phyloP scores from a whole-genome alignment of 1,140 invertebrate species.

The Penaeus japonicus region DNA sequence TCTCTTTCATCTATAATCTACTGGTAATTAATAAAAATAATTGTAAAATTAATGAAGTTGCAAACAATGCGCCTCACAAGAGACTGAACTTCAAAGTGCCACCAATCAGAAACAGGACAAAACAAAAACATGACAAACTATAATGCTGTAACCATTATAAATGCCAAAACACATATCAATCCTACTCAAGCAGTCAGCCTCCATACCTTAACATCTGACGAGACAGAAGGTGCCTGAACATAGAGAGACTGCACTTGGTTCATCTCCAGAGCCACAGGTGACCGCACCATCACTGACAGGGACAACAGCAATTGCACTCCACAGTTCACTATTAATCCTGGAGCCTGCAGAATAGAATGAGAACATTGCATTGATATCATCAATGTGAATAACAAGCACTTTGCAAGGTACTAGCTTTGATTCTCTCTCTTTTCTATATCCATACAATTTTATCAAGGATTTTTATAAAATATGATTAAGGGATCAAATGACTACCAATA shows the following conservation, averaged over 20 bases:
- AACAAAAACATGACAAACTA: neutral
- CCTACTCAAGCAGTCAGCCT: neutral
- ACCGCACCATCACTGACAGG: slow-evolving; percentile 55
- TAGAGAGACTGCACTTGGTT: slow-evolving; percentile 56
- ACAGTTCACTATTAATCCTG: slow-evolving; percentile 52
- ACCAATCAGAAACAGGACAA: no score
- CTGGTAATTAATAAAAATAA: no score
- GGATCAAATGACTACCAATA: no score
- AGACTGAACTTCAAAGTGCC: no score
- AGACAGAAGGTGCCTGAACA: slow-evolving; percentile 38
- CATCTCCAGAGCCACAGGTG: slow-evolving; percentile 56
- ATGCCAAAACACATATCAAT: neutral
- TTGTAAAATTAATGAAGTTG: no score
- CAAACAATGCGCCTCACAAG: no score
- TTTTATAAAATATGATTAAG: no score
- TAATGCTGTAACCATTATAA: neutral
- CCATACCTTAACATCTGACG: slow-evolving; percentile 62
- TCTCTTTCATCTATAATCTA: no score
- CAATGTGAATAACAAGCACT: neutral
- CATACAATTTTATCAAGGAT: no score
- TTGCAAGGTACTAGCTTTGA: no score
- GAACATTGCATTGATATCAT: no score
- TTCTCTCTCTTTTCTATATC: no score
- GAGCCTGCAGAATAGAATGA: slow-evolving; percentile 17
- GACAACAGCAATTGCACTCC: slow-evolving; percentile 56